A percentile compares a stretch with the other conserved stretches of the same genome.
Evolutionary conservation across 2,888 invertebrate genomes (phyloP).

Genomic region (Deilephila elpenor): DNA sequence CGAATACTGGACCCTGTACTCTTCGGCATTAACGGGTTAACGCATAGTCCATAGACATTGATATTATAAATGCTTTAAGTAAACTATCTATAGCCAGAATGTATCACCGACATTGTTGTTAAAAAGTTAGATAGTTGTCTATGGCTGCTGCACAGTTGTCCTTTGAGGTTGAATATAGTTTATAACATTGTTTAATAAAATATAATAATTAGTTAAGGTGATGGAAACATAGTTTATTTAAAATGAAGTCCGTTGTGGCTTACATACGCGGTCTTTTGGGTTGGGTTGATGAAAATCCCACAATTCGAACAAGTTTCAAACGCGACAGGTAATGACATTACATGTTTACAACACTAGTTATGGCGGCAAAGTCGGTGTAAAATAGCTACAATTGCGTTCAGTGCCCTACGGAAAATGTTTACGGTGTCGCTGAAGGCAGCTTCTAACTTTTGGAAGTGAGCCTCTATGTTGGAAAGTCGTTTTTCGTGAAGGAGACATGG

Average conservation of each 20-base stretch:
- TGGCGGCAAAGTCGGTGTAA: slow-evolving; percentile 78
- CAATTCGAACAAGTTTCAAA: slow-evolving; percentile 69
- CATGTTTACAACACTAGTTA: slow-evolving; percentile 80
- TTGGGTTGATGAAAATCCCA: slow-evolving; percentile 65
- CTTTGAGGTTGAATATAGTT: slow-evolving; percentile 53
- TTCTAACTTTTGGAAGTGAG: slow-evolving; percentile 75
- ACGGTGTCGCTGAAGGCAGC: slow-evolving; percentile 70
- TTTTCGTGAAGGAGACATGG: neutral
- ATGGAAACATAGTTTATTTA: slow-evolving; percentile 69
- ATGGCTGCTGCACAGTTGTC: slow-evolving; percentile 52
- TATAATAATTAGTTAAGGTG: slow-evolving; percentile 48
- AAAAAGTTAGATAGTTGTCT: slow-evolving; percentile 36
- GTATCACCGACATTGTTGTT: neutral
- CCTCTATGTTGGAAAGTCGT: slow-evolving; percentile 32
- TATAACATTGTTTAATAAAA: slow-evolving; percentile 45
- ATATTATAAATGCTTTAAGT: neutral
- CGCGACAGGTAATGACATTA: slow-evolving; percentile 81
- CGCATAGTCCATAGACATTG: neutral
- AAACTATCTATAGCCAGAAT: too few species aligned
- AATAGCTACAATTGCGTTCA: slow-evolving; percentile 43
- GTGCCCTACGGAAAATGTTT: slow-evolving; percentile 56
- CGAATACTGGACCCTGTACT: too few species aligned
- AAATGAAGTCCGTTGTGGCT: slow-evolving; percentile 78
- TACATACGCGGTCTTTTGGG: slow-evolving; percentile 74
- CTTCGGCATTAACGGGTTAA: too few species aligned